Evolutionary conservation across 2,888 invertebrate genomes (phyloP), one percentile per base, ranked within the genome.

Genomic region (Melitaea athalia): DNA sequence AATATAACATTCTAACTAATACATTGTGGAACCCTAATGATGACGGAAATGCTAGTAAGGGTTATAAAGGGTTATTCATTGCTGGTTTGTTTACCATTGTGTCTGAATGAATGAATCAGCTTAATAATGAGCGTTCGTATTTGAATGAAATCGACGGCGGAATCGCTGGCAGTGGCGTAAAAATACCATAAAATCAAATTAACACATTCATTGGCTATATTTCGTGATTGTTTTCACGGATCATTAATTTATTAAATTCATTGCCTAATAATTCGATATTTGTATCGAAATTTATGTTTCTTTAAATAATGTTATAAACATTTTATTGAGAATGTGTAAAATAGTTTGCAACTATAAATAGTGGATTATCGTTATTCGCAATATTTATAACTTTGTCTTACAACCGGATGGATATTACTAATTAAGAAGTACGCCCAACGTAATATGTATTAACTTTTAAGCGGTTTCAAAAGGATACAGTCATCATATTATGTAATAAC

Each of bases 181-280:
- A 63, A 69, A 33, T 24, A 17, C 69, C 67, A 60, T 67, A 53
- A 63, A 69, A 69, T 69, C 60, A 52, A 67, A 67, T 67, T 62
- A 57, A 59, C 59, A 17, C 47, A 33, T 59, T 57, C 33, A 24
- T 59, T 31, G n/a, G 12, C 1, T 42, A 33, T 49, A 49, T 38
- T 50, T 50, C 47, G 17, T 52, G 43, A 33, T 43, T 5, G 5
- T 61, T 53, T 31, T 45, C 50, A 53, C 45, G 60, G 60, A 15
- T 31, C 11, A 45, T 60, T 52, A 10, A 43, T 14, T 43, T 61
- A 65, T 65, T 11, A 31, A 10, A 43, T 14, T 43, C 53, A 65
- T 65, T 11, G 43, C 7, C 42, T 14, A n/a, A 64, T 59, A 49
- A 55, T 24, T 33, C 38, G 12, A 17, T 42, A 17, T 8, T 15